Percentiles rank a stretch among this genome's conserved stretches.
phyloP scores from a whole-genome alignment of 2,888 invertebrate genomes.

The Microplitis manilae region DNA sequence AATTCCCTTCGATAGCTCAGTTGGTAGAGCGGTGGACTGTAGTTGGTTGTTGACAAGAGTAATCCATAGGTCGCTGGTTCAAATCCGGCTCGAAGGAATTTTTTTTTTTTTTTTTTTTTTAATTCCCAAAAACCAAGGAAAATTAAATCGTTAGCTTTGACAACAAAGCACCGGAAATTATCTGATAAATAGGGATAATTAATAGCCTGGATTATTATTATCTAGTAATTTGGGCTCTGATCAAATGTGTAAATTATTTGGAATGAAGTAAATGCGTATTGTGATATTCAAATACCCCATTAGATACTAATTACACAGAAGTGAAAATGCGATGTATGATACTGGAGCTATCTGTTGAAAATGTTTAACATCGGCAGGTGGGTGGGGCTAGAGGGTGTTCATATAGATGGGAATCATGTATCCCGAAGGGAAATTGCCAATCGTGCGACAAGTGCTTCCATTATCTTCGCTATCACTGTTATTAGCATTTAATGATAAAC shows the following conservation, averaged over 20 bases:
- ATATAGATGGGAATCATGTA: constrained; percentile 30
- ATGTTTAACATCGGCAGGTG: constrained; percentile 10
- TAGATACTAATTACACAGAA: constrained; percentile 1
- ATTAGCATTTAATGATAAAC: constrained; percentile 43
- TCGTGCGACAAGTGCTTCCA: constrained; percentile 42
- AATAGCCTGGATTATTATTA: neutral
- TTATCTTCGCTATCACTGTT: constrained; percentile 41
- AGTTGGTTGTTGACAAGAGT: constrained; percentile 43
- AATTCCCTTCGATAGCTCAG: constrained; percentile 67
- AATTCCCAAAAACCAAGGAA: too few species aligned
- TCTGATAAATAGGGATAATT: neutral
- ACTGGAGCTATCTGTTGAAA: constrained; percentile 28
- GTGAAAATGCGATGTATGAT: constrained; percentile 28
- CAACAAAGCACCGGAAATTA: neutral
- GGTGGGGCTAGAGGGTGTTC: neutral
- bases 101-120: constrained; percentile 51
- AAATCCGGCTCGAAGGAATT: constrained; percentile 70
- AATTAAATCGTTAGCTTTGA: neutral
- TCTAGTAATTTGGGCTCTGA: neutral
- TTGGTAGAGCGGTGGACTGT: constrained; percentile 73
- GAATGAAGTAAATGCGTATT: neutral
- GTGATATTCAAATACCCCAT: constrained; percentile 24
- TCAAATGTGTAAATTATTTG: constrained; percentile 7
- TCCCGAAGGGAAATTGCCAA: constrained; percentile 40
- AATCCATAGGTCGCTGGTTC: constrained; percentile 72